Evolutionary conservation across 2,888 invertebrate species (phyloP).

Genomic region (Volucella inflata): DNA sequence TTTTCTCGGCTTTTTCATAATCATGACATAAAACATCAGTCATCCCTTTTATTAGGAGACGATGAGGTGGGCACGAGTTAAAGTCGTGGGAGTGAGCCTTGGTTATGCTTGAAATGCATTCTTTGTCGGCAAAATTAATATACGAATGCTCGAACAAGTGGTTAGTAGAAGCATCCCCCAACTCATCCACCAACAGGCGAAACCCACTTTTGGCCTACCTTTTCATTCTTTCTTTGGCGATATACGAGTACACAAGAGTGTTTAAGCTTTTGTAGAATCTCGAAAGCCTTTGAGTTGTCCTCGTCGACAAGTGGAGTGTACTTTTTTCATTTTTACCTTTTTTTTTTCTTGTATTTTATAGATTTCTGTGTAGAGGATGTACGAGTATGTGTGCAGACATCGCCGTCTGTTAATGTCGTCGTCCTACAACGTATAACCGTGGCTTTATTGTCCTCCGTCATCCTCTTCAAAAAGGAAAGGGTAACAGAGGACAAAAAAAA

Average conservation of each 20-base stretch:
- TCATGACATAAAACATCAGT: conserved; percentile 58
- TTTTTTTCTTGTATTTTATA: conserved; percentile 11
- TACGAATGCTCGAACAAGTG: conserved; percentile 61
- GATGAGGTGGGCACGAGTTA: neutral
- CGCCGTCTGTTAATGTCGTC: conserved; percentile 59
- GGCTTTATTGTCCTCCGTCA: neutral
- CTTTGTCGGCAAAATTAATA: conserved; percentile 36
- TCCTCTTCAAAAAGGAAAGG: neutral
- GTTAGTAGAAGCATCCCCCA: conserved; percentile 8
- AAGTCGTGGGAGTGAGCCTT: neutral
- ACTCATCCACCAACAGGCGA: neutral
- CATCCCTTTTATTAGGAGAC: conserved; percentile 53
- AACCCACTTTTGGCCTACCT: conserved; percentile 3
- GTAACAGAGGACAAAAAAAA: neutral
- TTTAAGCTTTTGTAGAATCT: conserved; percentile 64
- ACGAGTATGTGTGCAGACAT: conserved; percentile 40
- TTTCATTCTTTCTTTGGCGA: conserved; percentile 29
- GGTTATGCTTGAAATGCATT: conserved; percentile 38
- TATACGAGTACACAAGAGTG: conserved; percentile 28
- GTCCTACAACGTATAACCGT: conserved; percentile 51
- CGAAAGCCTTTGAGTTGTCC: conserved; percentile 70
- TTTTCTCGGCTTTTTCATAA: conserved; percentile 45
- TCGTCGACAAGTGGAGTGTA: conserved; percentile 63
- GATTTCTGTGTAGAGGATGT: no score
- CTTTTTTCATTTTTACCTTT: conserved; percentile 39